Evolutionary conservation across 1,140 invertebrate species (phyloP).

Genomic region (Telenomus remus): DNA sequence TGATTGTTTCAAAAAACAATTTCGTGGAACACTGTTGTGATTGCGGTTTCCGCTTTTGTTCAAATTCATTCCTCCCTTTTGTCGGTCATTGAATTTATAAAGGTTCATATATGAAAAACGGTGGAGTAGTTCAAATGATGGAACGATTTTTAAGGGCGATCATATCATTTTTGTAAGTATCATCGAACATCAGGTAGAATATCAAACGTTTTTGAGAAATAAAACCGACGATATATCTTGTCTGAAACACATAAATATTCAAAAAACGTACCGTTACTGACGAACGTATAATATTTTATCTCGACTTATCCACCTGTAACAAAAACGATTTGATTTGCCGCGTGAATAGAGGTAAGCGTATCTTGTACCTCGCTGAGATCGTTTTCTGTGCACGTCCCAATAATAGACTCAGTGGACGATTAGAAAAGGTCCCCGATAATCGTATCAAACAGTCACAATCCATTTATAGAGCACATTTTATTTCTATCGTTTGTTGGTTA

Average conservation of each 20-base stretch:
- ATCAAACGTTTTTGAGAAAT: constrained; percentile 11
- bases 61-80: too few relatives aligned
- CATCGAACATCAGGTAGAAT: constrained; percentile 20
- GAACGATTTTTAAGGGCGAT: constrained; percentile 39
- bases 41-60: too few relatives aligned
- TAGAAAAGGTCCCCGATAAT: too few relatives aligned
- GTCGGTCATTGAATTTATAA: too few relatives aligned
- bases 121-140: constrained; percentile 21
- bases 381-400: constrained; percentile 1
- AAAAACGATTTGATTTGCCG: constrained; percentile 34
- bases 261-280: constrained; percentile 20
- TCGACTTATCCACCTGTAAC: constrained; percentile 44
- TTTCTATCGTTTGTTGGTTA: too few relatives aligned
- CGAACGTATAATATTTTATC: constrained; percentile 39
- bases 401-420: constrained; percentile 1
- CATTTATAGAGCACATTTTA: too few relatives aligned
- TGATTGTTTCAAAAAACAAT: too few relatives aligned
- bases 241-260: constrained; percentile 49
- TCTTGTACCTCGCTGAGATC: constrained; percentile 11
- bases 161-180: constrained; percentile 45
- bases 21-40: too few relatives aligned
- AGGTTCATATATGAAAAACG: too few relatives aligned
- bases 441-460: too few relatives aligned
- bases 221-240: constrained; percentile 33
- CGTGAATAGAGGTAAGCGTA: constrained; percentile 41